phyloP scores from a whole-genome alignment of 2,797 vertebrate species.

The Tiaroga cobitis region DNA sequence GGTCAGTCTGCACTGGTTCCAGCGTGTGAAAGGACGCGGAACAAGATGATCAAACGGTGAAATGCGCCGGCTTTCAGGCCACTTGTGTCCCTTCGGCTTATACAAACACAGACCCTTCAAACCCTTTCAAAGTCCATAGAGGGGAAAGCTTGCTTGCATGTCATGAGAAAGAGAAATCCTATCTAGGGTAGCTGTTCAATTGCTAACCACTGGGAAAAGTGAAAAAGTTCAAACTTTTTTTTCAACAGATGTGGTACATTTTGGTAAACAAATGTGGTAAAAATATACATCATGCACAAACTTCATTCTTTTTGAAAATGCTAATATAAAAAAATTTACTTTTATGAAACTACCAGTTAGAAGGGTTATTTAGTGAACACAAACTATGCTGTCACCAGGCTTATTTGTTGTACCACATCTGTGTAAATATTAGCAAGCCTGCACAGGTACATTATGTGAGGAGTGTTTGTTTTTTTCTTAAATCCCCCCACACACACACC shows the following conservation, averaged over 20 bases:
- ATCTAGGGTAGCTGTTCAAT: slow-evolving; percentile 35
- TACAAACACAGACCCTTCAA: slow-evolving; percentile 50
- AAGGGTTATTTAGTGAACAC: background rate
- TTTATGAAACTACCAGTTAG: background rate
- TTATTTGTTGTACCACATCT: slow-evolving; percentile 21
- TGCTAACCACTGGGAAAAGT: slow-evolving; percentile 17
- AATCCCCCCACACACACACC: too few species aligned
- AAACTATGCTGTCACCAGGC: background rate
- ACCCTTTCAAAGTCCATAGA: slow-evolving; percentile 45
- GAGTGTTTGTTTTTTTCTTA: background rate
- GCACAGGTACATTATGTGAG: slow-evolving; percentile 12
- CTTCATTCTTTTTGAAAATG: background rate
- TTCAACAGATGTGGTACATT: background rate
- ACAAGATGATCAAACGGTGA: slow-evolving; percentile 56
- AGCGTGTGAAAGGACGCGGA: slow-evolving; percentile 49
- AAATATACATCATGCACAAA: background rate
- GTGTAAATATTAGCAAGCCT: slow-evolving; percentile 27
- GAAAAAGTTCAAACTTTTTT: background rate
- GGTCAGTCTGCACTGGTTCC: slow-evolving; percentile 32
- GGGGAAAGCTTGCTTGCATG: slow-evolving; percentile 43
- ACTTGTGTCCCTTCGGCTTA: slow-evolving; percentile 53
- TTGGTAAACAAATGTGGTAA: background rate
- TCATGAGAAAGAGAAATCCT: slow-evolving; percentile 45
- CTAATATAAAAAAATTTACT: background rate
- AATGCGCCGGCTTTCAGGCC: slow-evolving; percentile 34